These are phyloP conservation scores for Enteromius fasciolatus DNA, from an alignment of 2,797 vertebrate genomes.

Conservation along the genomic window DNA sequence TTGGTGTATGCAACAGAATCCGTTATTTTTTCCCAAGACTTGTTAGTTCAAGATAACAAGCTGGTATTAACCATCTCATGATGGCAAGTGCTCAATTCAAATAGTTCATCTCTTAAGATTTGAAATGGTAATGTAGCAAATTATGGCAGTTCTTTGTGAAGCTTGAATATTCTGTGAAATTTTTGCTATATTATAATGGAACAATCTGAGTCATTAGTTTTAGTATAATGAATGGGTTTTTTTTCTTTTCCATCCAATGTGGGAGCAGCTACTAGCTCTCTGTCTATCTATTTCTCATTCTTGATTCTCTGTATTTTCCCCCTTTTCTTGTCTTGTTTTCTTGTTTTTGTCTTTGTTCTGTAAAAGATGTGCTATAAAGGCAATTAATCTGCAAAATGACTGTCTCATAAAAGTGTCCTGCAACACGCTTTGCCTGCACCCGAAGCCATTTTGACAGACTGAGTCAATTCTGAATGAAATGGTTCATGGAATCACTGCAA, in stretches of 20 bases:
- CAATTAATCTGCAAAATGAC: constrained; percentile 24
- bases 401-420: constrained; percentile 23
- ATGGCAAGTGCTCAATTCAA: neutral
- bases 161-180: constrained; percentile 1
- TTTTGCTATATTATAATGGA: constrained; percentile 14
- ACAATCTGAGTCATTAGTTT: constrained; percentile 32
- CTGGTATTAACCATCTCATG: neutral
- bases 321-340: constrained; percentile 16
- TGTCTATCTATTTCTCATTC: neutral
- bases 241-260: neutral
- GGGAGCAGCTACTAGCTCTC: constrained; percentile 4
- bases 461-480: constrained; percentile 28
- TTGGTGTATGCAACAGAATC: neutral
- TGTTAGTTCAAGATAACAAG: neutral
- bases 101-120: constrained; percentile 10
- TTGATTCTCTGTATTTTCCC: neutral
- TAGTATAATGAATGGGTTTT: constrained; percentile 2
- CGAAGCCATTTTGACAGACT: constrained; percentile 14
- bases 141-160: neutral
- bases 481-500: constrained; percentile 28
- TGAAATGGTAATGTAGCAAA: no score
- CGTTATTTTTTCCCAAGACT: neutral
- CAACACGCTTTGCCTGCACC: neutral
- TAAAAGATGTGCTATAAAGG: constrained; percentile 5
- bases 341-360: constrained; percentile 4